Conservation (phyloP, 2,797 vertebrate species). For the Myotis vivesi region DNA sequence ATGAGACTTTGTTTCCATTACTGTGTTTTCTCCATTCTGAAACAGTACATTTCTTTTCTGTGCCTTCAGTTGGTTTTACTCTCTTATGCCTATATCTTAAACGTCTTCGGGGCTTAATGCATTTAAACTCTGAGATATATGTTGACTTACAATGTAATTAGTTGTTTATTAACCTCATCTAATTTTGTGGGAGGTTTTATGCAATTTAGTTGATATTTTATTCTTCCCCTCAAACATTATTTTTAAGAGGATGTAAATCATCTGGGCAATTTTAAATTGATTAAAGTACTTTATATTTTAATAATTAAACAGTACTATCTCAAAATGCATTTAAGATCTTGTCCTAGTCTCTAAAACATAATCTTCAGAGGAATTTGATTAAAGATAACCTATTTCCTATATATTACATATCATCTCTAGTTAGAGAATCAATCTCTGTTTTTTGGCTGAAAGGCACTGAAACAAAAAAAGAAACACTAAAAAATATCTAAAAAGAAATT, state of each 20-base stretch:
- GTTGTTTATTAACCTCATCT: background rate
- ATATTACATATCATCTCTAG: background rate
- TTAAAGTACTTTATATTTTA: background rate
- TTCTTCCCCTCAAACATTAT: background rate
- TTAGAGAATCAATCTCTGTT: background rate
- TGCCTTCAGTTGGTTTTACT: background rate
- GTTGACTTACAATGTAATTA: background rate
- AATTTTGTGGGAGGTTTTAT: background rate
- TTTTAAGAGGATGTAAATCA: background rate
- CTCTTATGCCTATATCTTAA: background rate
- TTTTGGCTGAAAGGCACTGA: background rate
- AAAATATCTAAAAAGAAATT: background rate
- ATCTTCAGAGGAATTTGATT: background rate
- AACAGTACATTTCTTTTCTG: background rate
- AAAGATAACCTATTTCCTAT: background rate
- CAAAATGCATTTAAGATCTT: slow-evolving; percentile 8
- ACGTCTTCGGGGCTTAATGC: background rate
- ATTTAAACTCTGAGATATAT: background rate
- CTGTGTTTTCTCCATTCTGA: background rate
- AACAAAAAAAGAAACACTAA: background rate
- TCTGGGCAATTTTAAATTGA: background rate
- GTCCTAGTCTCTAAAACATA: background rate
- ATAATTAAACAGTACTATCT: background rate
- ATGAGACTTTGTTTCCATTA: background rate
- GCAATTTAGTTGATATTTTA: slow-evolving; percentile 13